These are phyloP conservation scores for Patella ulyssiponensis DNA, from an alignment of 2,888 invertebrate genomes.

Conservation along the genomic window DNA sequence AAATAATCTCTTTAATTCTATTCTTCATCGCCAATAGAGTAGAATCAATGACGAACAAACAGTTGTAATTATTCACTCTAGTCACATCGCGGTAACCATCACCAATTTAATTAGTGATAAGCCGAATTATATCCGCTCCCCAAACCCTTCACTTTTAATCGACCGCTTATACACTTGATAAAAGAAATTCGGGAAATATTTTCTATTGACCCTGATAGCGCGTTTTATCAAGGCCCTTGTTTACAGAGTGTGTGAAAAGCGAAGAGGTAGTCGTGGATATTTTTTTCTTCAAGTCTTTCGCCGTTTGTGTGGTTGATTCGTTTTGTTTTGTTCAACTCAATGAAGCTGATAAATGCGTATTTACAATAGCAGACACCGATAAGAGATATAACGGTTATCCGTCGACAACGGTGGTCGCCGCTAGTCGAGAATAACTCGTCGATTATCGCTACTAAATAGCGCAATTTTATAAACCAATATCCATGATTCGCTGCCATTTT, in stretches of 20 bases:
- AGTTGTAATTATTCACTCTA: background rate
- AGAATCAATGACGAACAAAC: constrained; percentile 4
- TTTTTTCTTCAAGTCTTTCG: too few relatives aligned
- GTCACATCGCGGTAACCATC: background rate
- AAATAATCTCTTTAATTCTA: constrained; percentile 2
- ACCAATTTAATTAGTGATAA: constrained; percentile 5
- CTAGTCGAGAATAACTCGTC: constrained; percentile 5
- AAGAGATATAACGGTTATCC: constrained; percentile 9
- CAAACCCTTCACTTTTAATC: background rate
- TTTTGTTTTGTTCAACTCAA: background rate
- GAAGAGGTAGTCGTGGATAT: too few relatives aligned
- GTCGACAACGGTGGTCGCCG: constrained; percentile 10
- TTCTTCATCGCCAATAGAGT: background rate
- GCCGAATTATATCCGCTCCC: background rate
- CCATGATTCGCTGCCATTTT: constrained; percentile 9
- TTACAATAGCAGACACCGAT: constrained; percentile 4
- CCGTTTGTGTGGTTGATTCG: constrained; percentile 5
- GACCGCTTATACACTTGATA: background rate
- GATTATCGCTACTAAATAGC: constrained; percentile 11
- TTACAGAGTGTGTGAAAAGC: too few relatives aligned
- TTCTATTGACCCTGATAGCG: too few relatives aligned
- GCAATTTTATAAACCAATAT: constrained; percentile 2
- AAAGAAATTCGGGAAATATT: too few relatives aligned
- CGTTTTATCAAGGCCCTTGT: too few relatives aligned
- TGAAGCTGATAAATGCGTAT: background rate